Conservation (phyloP, 1,140 invertebrate species). For the Hirudo medicinalis region DNA sequence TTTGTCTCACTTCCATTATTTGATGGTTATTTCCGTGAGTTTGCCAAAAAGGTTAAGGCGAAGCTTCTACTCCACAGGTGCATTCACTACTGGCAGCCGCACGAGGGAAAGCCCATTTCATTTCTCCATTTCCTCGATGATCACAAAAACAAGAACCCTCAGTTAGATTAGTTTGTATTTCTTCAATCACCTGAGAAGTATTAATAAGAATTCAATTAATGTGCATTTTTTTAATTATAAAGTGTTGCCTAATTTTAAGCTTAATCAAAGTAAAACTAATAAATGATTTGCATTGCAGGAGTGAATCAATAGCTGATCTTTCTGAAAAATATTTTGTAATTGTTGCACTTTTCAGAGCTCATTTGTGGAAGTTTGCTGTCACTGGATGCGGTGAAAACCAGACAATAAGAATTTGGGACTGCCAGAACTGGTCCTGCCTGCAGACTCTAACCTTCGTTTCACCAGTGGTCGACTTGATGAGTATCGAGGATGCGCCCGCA, state of each 20-base stretch:
- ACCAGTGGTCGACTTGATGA: constrained; percentile 17
- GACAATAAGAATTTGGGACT: constrained; percentile 83
- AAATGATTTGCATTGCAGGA: too few species aligned
- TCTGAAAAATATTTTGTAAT: too few species aligned
- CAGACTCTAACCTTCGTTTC: constrained; percentile 56
- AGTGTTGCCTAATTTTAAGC: too few species aligned
- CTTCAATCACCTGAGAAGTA: too few species aligned
- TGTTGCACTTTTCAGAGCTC: constrained; percentile 45
- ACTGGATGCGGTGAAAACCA: constrained; percentile 78
- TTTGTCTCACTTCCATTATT: too few species aligned
- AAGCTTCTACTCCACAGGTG: constrained; percentile 44
- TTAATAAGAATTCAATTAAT: too few species aligned
- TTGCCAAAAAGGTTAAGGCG: not conserved
- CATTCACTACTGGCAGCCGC: constrained; percentile 78
- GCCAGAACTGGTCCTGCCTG: constrained; percentile 77
- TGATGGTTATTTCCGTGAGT: not conserved
- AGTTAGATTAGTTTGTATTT: constrained; percentile 51
- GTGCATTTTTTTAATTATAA: too few species aligned
- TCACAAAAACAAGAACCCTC: constrained; percentile 61
- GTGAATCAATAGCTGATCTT: too few species aligned
- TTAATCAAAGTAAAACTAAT: too few species aligned
- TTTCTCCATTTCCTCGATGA: constrained; percentile 83
- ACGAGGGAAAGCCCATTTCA: constrained; percentile 66
- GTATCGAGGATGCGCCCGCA: not conserved
- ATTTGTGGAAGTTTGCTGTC: constrained; percentile 85